A percentile compares a stretch with the other conserved stretches of the same genome.
phyloP scores from a whole-genome alignment of 2,113 vertebrate genomes.

The Actenoides hombroni region DNA sequence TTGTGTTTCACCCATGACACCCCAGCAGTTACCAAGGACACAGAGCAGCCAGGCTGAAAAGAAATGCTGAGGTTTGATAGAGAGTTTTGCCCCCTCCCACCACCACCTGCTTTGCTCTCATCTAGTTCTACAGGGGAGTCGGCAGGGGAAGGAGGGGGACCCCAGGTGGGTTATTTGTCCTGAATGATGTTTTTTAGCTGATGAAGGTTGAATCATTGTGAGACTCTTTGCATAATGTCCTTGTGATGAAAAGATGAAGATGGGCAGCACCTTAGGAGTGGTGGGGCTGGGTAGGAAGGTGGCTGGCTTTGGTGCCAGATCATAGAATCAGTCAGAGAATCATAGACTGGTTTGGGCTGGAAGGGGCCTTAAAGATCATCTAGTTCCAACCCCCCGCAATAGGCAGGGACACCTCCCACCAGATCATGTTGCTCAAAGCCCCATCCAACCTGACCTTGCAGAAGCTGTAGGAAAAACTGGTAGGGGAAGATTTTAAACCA shows the following conservation, averaged over 20 bases:
- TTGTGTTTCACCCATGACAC: accelerated
- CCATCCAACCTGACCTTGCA: neutral
- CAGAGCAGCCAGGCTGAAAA: neutral
- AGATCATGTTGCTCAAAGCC: neutral
- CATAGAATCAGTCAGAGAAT: neutral
- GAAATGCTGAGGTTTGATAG: neutral
- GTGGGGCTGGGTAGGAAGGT: neutral
- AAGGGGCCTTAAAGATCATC: neutral
- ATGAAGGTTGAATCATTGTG: neutral
- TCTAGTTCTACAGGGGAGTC: neutral
- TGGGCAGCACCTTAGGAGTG: neutral
- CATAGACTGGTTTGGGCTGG: neutral
- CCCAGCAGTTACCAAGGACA: neutral
- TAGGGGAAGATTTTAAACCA: neutral
- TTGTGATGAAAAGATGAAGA: constrained; percentile 23
- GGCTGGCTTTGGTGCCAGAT: neutral
- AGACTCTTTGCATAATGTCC: neutral
- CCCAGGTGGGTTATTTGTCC: neutral
- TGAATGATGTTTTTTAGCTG: neutral
- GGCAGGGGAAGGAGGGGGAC: neutral
- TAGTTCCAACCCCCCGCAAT: neutral
- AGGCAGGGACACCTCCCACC: neutral
- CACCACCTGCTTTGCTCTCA: neutral
- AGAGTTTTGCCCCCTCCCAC: neutral
- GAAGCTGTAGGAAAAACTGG: neutral